These are phyloP conservation scores for Eilema depressum DNA, from an alignment of 2,888 invertebrate species.

Conservation along the genomic window DNA sequence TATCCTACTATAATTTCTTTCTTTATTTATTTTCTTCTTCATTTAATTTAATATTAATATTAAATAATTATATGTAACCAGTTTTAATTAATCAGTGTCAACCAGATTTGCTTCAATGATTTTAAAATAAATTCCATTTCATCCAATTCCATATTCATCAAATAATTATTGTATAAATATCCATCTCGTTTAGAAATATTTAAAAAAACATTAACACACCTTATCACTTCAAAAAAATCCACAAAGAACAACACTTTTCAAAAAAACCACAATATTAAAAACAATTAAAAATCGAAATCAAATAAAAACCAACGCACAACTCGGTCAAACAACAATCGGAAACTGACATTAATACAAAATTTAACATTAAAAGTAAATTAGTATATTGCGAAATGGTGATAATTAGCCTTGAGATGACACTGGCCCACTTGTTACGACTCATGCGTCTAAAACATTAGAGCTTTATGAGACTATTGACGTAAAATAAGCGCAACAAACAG, in stretches of 20 bases:
- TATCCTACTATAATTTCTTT: too few species aligned
- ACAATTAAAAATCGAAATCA: neutral
- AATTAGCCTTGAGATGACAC: slow-evolving; percentile 61
- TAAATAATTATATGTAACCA: neutral
- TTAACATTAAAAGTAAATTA: slow-evolving; percentile 63
- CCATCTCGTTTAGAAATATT: too few species aligned
- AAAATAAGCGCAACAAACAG: neutral
- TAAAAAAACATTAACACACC: neutral
- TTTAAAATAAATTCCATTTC: too few species aligned
- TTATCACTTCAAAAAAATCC: neutral
- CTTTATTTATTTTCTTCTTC: too few species aligned
- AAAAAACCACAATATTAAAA: slow-evolving; percentile 10
- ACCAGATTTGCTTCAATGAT: neutral
- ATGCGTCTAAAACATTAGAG: slow-evolving; percentile 16
- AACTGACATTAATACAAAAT: slow-evolving; percentile 58
- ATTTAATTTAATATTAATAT: neutral
- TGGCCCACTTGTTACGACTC: slow-evolving; percentile 45
- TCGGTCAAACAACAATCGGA: slow-evolving; percentile 50
- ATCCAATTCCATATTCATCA: too few species aligned
- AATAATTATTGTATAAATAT: neutral
- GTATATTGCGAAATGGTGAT: slow-evolving; percentile 58
- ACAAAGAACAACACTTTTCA: neutral
- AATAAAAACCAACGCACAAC: slow-evolving; percentile 41
- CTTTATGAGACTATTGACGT: neutral
- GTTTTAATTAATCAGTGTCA: neutral